Conservation (phyloP, 2,888 invertebrate genomes). For the Sphaerophoria taeniata region DNA sequence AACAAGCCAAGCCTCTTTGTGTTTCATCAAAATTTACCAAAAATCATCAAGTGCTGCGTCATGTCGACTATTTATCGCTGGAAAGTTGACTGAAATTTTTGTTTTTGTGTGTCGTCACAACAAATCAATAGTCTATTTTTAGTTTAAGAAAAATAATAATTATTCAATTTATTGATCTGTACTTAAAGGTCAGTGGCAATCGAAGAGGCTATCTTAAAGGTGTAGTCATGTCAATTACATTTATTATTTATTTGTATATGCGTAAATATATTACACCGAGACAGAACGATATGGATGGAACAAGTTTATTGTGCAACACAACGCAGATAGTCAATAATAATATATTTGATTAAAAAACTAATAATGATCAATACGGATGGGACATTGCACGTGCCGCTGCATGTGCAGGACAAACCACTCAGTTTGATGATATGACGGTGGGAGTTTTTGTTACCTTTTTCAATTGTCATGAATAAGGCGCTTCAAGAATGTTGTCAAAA, state of each 20-base stretch:
- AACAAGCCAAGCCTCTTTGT: conserved; percentile 14
- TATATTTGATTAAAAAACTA: neutral
- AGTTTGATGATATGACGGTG: no score
- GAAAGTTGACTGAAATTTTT: neutral
- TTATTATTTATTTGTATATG: neutral
- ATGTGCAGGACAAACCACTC: neutral
- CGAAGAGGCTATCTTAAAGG: conserved; percentile 1
- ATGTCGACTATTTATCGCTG: neutral
- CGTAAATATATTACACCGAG: neutral
- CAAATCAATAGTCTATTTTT: neutral
- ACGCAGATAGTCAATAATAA: neutral
- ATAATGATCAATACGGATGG: neutral
- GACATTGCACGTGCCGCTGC: neutral
- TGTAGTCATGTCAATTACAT: conserved; percentile 8
- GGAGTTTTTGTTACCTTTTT: no score
- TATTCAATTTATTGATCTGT: no score
- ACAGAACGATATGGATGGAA: neutral
- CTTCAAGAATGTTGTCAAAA: no score
- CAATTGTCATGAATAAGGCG: no score
- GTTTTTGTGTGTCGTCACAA: neutral
- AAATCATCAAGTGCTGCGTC: neutral
- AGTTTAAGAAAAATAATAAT: no score
- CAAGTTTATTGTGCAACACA: neutral
- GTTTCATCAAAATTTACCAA: no score
- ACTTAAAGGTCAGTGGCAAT: neutral